These are phyloP conservation scores for Dromiciops gliroides DNA, from an alignment of 2,113 vertebrate genomes.

Conservation along the genomic window DNA sequence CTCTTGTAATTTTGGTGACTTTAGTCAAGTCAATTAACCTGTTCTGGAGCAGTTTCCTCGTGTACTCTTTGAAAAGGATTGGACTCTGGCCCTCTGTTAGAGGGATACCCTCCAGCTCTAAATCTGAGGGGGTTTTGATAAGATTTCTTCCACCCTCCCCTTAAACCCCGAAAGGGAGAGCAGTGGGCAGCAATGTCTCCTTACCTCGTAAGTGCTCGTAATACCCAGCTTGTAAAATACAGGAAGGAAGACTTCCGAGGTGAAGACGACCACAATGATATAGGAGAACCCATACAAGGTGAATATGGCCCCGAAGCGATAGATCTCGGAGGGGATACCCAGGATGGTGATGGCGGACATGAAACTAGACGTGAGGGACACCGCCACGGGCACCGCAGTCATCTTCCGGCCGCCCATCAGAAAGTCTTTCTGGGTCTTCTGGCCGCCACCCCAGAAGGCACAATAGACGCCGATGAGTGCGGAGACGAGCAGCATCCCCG, in stretches of 20 bases:
- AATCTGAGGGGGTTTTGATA: background rate
- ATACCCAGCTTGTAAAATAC: conserved; percentile 92
- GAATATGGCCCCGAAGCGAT: conserved; percentile 87
- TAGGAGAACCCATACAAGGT: conserved; percentile 85
- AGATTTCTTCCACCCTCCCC: background rate
- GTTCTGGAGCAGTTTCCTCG: background rate
- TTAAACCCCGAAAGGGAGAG: background rate
- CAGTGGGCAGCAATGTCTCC: background rate
- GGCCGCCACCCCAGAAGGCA: conserved; percentile 83
- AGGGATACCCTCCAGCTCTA: background rate
- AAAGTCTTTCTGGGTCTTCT: conserved; percentile 85
- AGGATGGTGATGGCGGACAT: conserved; percentile 94
- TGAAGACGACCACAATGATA: conserved; percentile 83
- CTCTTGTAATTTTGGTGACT: background rate
- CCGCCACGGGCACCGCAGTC: conserved; percentile 87
- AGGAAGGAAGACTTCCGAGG: conserved; percentile 90
- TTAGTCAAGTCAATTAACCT: background rate
- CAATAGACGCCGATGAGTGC: conserved; percentile 90
- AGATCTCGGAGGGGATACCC: conserved; percentile 91
- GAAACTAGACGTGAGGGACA: conserved; percentile 93
- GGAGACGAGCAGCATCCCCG: conserved; percentile 88
- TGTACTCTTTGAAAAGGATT: background rate
- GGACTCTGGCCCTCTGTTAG: background rate
- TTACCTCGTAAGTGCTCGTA: conserved; percentile 91
- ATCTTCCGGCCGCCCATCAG: conserved; percentile 89